A percentile compares a stretch with the other conserved stretches of the same genome.
Evolutionary conservation across 2,113 vertebrate genomes (phyloP).

Genomic region (Semnornis frantzii): DNA sequence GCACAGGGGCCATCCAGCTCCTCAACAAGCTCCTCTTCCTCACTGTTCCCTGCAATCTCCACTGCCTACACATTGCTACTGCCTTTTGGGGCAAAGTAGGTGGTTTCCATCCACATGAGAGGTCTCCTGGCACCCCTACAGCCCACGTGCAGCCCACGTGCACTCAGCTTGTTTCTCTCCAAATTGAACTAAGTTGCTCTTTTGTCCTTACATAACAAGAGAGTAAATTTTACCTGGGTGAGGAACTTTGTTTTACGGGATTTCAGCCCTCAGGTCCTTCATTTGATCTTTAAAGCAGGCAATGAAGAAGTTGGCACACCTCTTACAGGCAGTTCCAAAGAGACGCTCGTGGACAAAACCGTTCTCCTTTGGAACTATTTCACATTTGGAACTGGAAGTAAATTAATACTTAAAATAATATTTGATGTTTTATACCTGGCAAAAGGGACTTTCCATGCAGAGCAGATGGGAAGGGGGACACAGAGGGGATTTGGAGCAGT

Average conservation of each 20-base stretch:
- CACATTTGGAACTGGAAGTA: background rate
- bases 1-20: background rate
- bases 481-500: background rate
- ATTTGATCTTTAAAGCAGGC: background rate
- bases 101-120: background rate
- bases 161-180: background rate
- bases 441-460: background rate
- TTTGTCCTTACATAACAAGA: background rate
- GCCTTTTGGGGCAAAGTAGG: background rate
- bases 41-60: background rate
- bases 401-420: conserved; percentile 2
- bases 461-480: background rate
- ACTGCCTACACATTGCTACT: background rate
- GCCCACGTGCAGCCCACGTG: rapidly evolving
- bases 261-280: background rate
- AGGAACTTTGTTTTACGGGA: background rate
- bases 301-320: background rate
- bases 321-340: background rate
- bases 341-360: background rate
- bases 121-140: background rate
- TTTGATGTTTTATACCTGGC: background rate
- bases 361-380: background rate
- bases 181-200: background rate
- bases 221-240: rapidly evolving
- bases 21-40: background rate